phyloP scores from a whole-genome alignment of 2,113 vertebrate species.

The Toxotes chatareus region DNA sequence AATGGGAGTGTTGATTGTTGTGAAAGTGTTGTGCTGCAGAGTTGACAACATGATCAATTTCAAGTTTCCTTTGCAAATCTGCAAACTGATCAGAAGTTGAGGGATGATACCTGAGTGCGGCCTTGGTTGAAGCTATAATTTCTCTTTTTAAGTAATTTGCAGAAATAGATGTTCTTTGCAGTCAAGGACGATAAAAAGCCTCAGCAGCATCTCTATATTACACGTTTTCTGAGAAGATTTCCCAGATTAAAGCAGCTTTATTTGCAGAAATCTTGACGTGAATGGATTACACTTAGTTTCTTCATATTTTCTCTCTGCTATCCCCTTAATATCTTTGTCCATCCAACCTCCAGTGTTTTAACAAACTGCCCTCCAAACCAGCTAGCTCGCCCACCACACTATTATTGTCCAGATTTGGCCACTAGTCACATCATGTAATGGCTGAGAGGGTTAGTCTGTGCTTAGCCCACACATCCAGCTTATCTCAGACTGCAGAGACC shows the following conservation, averaged over 20 bases:
- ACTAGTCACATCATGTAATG: slow-evolving; percentile 38
- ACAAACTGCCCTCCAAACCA: slow-evolving; percentile 5
- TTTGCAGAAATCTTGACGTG: background rate
- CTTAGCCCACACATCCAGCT: slow-evolving; percentile 64
- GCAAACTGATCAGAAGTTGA: slow-evolving; percentile 11
- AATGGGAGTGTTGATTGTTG: slow-evolving; percentile 35
- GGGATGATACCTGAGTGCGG: slow-evolving; percentile 7
- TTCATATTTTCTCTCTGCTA: background rate
- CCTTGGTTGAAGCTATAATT: background rate
- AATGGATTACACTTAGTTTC: slow-evolving; percentile 12
- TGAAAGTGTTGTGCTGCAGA: slow-evolving; percentile 25
- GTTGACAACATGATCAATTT: slow-evolving; percentile 39
- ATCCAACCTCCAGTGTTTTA: slow-evolving; percentile 16
- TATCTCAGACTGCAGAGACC: slow-evolving; percentile 67
- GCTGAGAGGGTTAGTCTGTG: slow-evolving; percentile 56
- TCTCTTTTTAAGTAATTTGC: slow-evolving; percentile 18
- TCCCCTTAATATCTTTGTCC: slow-evolving; percentile 35
- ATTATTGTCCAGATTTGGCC: slow-evolving; percentile 61
- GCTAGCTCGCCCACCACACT: slow-evolving; percentile 21
- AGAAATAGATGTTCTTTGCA: slow-evolving; percentile 1
- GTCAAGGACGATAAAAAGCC: background rate
- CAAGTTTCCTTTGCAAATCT: slow-evolving; percentile 34
- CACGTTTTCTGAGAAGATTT: slow-evolving; percentile 29
- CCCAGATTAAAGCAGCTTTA: background rate
- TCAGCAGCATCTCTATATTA: background rate